Conservation (phyloP, 2,888 invertebrate genomes). For the Crossocerus cetratus region DNA sequence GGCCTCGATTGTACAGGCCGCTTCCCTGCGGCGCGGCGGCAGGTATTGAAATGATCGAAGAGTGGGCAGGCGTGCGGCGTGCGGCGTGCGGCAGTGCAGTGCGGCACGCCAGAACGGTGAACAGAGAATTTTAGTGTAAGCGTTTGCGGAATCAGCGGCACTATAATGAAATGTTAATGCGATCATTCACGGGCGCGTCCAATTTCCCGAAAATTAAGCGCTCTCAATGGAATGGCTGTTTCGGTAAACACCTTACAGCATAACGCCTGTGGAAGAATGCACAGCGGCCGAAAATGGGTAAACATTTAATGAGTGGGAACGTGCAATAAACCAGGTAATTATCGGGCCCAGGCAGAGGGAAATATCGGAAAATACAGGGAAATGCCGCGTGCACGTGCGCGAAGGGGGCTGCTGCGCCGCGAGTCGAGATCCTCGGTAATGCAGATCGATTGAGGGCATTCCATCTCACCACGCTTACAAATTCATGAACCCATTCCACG, state of each 20-base stretch:
- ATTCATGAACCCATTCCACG: neutral
- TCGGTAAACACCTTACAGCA: neutral
- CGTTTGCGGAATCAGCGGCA: too few species aligned
- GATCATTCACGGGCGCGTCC: neutral
- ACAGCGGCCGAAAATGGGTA: neutral
- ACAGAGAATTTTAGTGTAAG: too few species aligned
- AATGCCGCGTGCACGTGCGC: neutral
- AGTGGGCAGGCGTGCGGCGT: too few species aligned
- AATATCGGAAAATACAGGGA: neutral
- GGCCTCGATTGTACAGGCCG: too few species aligned
- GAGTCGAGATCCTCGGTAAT: neutral
- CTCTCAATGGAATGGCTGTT: neutral
- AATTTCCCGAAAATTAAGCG: conserved; percentile 3
- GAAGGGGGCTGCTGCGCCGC: too few species aligned
- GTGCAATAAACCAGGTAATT: conserved; percentile 1
- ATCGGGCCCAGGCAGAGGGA: neutral
- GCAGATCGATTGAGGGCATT: neutral
- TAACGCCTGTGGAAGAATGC: neutral
- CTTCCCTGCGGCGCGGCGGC: too few species aligned
- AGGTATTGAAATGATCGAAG: too few species aligned
- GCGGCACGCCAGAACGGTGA: too few species aligned
- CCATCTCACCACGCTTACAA: neutral
- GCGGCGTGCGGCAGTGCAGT: too few species aligned
- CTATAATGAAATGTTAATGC: neutral
- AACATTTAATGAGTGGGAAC: conserved; percentile 6